Evolutionary conservation across 53 echinoderm and acorn worm genomes (phyloP).

Genomic region (Luidia sarsii): DNA sequence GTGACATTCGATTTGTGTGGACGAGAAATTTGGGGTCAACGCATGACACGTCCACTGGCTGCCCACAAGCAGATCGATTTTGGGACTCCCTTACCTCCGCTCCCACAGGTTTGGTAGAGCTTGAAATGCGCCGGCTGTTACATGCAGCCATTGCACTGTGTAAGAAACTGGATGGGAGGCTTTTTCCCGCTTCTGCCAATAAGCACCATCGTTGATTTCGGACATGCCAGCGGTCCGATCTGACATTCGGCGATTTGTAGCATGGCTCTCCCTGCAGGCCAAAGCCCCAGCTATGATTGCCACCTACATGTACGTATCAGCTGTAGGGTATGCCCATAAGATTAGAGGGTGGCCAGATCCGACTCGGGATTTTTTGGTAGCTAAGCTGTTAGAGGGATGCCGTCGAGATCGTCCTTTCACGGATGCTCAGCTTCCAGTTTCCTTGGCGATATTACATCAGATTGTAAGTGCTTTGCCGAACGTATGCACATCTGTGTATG

Average conservation of each 20-base stretch:
- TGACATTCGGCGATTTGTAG: conserved; percentile 17
- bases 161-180: conserved; percentile 16
- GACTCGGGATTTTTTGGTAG: conserved; percentile 15
- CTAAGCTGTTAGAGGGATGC: conserved; percentile 24
- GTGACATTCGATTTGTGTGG: no score
- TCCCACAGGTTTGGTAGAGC: neutral
- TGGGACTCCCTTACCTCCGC: conserved; percentile 12
- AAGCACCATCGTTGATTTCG: no score
- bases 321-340: conserved; percentile 4
- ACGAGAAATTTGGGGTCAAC: no score
- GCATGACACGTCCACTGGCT: no score
- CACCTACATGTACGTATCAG: conserved; percentile 25
- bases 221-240: neutral
- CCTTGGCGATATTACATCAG: neutral
- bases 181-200: neutral
- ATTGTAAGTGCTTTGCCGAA: neutral
- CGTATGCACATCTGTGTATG: neutral
- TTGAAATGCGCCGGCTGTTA: neutral
- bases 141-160: neutral
- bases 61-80: conserved; percentile 2
- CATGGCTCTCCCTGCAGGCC: conserved; percentile 12
- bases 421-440: conserved; percentile 28
- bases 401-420: neutral
- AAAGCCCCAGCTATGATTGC: conserved; percentile 20
- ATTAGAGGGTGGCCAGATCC: neutral